Base-by-base conservation (phyloP, 2,113 vertebrate genomes). In the Apteryx owenii region DNA sequence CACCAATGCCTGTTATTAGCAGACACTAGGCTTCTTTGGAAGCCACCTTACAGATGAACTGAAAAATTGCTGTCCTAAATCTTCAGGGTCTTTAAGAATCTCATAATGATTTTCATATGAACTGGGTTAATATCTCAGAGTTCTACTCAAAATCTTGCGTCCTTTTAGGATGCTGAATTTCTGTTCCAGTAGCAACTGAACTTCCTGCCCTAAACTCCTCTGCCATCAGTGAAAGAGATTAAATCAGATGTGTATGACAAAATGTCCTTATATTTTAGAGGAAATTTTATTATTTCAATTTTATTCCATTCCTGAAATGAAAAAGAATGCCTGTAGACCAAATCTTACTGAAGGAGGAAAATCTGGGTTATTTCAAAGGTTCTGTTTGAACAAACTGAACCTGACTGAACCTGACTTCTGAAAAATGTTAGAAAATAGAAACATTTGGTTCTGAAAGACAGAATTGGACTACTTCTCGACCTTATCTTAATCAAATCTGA, bases 1-100 rank as follows among this genome's bases (percentile, higher is more conserved):
- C 75, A 40, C 20, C 21, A 9, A 5, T 0, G 0, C 19, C 50
- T 53, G 65, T 21, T 17, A 21, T 2, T 2, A 7, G 29, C 3
- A 31, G 31, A 15, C 53, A 38, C 33, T 42, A 5, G 38, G 18
- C 19, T n/a, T 2, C 31, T 15, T 12, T 8, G 51, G 62, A 54
- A 71, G 21, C 17, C 5, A 7, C 36, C 46, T 11, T 42, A 48
- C 20, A 77, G n/a, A 20, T 3, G 12, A 76, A 66, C 70, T 68
- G 46, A 56, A 54, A 51, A 80, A 9, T 3, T 9, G 18, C 29
- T 65, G 7, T 12, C 48, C 61, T 25, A 36, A 21, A 26, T 23
- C 44, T 10, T 46, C 23, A 16, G 9, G 16, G 14, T 16, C 76
- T 73, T 16, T 28, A 17, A 54, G 22, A 70, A 53, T 31, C 22